Evolutionary conservation across 2,113 vertebrate genomes (phyloP).

Genomic region (Oxyruncus cristatus): DNA sequence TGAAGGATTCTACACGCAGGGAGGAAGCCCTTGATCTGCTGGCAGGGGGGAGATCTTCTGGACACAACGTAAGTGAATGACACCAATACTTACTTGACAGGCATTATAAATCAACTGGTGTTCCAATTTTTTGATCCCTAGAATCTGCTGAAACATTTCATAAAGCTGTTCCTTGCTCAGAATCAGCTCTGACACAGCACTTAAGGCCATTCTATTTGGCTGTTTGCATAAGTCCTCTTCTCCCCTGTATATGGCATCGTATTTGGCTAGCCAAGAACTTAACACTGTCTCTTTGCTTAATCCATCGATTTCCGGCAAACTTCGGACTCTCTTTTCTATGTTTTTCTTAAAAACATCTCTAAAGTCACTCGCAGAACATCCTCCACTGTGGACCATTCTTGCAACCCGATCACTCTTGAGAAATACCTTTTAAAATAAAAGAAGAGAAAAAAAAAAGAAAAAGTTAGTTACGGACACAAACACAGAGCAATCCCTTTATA

Average conservation of each 20-base stretch:
- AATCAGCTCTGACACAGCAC: constrained; percentile 92
- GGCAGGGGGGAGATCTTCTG: background rate
- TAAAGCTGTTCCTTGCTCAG: constrained; percentile 98
- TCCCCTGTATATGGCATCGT: constrained; percentile 91
- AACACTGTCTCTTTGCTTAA: constrained; percentile 97
- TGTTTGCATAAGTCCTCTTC: constrained; percentile 90
- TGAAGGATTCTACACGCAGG: background rate
- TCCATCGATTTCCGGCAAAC: constrained; percentile 94
- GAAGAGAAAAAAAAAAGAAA: background rate
- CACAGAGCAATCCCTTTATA: background rate
- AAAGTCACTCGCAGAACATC: constrained; percentile 93
- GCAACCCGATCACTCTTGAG: constrained; percentile 93
- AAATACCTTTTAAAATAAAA: constrained; percentile 82
- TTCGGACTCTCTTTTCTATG: constrained; percentile 93
- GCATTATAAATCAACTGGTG: constrained; percentile 97
- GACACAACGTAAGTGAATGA: background rate
- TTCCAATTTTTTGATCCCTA: constrained; percentile 92
- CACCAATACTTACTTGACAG: constrained; percentile 86
- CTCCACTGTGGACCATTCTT: constrained; percentile 94
- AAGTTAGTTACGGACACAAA: background rate
- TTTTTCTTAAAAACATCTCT: constrained; percentile 98
- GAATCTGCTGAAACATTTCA: constrained; percentile 97
- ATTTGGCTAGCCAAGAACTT: constrained; percentile 97
- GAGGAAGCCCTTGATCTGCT: background rate
- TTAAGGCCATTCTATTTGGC: constrained; percentile 83